A percentile compares a stretch with the other conserved stretches of the same genome.
These are phyloP conservation scores for Isurus oxyrinchus DNA, from an alignment of 2,113 vertebrate genomes.

Conservation along the genomic window DNA sequence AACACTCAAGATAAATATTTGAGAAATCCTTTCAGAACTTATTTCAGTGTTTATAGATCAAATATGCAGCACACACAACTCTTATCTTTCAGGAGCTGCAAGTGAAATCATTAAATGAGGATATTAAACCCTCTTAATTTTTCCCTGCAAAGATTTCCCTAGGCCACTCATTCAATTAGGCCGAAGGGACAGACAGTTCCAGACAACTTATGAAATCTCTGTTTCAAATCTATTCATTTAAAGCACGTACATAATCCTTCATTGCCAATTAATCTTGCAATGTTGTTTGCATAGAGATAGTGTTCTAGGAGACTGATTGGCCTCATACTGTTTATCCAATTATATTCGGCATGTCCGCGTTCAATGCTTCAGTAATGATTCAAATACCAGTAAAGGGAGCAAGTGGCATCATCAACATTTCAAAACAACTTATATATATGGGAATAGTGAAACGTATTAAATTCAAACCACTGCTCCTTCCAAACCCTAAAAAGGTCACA, in stretches of 20 bases:
- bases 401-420: background rate
- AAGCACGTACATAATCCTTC: background rate
- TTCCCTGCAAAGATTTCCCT: background rate
- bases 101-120: background rate
- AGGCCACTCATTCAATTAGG: background rate
- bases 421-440: background rate
- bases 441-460: background rate
- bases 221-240: background rate
- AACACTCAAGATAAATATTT: background rate
- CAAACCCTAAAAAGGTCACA: background rate
- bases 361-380: background rate
- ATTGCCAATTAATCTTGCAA: background rate
- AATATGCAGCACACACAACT: background rate
- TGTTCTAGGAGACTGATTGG: background rate
- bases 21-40: background rate
- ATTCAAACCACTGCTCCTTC: background rate
- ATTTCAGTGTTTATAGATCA: background rate
- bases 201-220: background rate
- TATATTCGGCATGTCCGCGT: background rate
- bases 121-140: background rate
- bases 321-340: background rate
- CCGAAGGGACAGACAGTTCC: background rate
- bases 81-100: background rate
- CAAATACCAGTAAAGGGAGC: slow-evolving; percentile 13
- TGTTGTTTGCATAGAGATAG: background rate